Base-by-base conservation (phyloP, 2,797 vertebrate species). In the Danio choprae region DNA sequence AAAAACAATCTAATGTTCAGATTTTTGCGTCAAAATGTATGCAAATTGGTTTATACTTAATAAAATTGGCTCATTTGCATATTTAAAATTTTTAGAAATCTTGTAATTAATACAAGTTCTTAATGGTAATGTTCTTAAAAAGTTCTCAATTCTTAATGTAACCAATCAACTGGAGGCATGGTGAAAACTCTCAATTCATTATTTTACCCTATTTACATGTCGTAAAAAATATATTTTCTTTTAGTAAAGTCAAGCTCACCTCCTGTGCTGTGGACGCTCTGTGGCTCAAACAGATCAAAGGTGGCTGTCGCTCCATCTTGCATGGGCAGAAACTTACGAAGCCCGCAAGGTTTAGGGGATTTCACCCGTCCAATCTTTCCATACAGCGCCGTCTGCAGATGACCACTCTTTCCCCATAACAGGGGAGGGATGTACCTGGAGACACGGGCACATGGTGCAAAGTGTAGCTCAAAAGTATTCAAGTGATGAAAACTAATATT, bases 391-490 rank as follows among this genome's bases (percentile, higher is more conserved):
- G 97, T 99, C 89, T 99, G 98, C 77, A 99, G 93, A 80, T 99
- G 98, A 69, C 98, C 98, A 15, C 96, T 98, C 87, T 98, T 99
- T 0, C 97, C 97, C 97, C 98, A 99, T 85, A 99, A 93, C 87
- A 98, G 76, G 0, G 98, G 98, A 65, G 98, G 96, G 90, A 98
- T 93, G 84, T 99, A 99, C 83, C 98, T 99, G 87, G 77, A 82
- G 89, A 84, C 11, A 85, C 36, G 9, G 8, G 46, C 10, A 29
- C 10, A 22, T 29, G 11, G 20, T 6, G 8, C 36, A 15, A 22
- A 15, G 41, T 44, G 11, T 60, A 36, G 48, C n/a, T 69, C 8
- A 16, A 65, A 58, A 74, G 22, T 13, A 58, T 65, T 16, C 11
- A 38, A 43, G 43, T 20, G 58, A 18, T 44, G 7, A 67, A 53